A percentile compares a stretch with the other conserved stretches of the same genome.
phyloP scores from a whole-genome alignment of 2,888 invertebrate species.

The Tachystola acroxantha region DNA sequence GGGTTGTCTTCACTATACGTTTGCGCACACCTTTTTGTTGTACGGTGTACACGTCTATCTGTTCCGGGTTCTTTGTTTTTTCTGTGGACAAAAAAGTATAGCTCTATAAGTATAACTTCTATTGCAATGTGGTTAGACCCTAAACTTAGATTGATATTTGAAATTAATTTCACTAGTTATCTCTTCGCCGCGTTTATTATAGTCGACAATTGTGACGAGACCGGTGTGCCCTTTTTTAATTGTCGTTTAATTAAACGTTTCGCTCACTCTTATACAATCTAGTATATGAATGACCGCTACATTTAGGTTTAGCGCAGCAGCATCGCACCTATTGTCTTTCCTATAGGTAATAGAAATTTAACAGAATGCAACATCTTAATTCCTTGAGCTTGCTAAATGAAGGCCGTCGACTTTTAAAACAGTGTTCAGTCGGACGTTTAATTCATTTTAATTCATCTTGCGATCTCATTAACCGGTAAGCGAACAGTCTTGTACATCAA shows the following conservation, averaged over 20 bases:
- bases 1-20: slow-evolving; percentile 79
- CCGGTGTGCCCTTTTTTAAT: too few species aligned
- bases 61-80: slow-evolving; percentile 85
- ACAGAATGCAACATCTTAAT: neutral
- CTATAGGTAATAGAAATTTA: too few species aligned
- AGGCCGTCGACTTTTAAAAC: slow-evolving; percentile 5
- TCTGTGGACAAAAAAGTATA: slow-evolving; percentile 69
- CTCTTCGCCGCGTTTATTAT: too few species aligned
- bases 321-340: too few species aligned
- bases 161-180: too few species aligned
- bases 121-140: neutral
- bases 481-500: slow-evolving; percentile 35
- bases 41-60: slow-evolving; percentile 83
- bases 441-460: slow-evolving; percentile 30
- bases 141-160: too few species aligned
- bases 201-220: too few species aligned
- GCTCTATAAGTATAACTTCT: too few species aligned
- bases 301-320: too few species aligned
- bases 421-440: slow-evolving; percentile 20
- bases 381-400: neutral
- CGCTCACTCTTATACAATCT: too few species aligned
- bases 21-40: slow-evolving; percentile 78
- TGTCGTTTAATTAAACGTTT: too few species aligned
- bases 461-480: slow-evolving; percentile 29
- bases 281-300: too few species aligned